These are phyloP conservation scores for Campaea margaritaria DNA, from an alignment of 2,888 invertebrate species.

Conservation along the genomic window DNA sequence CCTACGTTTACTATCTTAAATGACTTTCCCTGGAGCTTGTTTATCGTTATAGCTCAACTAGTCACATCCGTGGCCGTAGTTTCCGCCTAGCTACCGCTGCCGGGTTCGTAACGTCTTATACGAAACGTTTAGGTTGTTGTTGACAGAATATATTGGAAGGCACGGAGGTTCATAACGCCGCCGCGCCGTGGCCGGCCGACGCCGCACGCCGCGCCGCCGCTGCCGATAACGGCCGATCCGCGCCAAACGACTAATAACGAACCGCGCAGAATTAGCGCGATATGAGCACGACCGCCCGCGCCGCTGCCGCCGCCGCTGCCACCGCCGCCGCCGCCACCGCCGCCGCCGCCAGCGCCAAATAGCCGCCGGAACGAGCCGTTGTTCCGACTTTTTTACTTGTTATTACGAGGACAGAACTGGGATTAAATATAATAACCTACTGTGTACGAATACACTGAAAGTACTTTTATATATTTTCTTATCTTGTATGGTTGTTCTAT, in stretches of 20 bases:
- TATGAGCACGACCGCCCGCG: neutral
- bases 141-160: neutral
- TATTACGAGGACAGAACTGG: constrained; percentile 1
- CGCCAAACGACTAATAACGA: constrained; percentile 6
- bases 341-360: neutral
- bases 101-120: neutral
- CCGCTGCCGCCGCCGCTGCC: neutral
- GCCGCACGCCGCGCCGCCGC: neutral
- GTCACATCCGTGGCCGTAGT: too few relatives aligned
- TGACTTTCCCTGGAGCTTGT: too few relatives aligned
- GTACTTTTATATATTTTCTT: neutral
- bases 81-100: neutral
- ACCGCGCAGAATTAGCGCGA: constrained; percentile 10
- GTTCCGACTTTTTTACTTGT: constrained; percentile 5
- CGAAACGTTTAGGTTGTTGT: neutral
- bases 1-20: too few relatives aligned
- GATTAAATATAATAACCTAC: neutral
- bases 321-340: neutral
- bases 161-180: neutral
- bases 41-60: too few relatives aligned
- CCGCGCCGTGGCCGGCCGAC: neutral
- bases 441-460: neutral
- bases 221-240: constrained; percentile 7
- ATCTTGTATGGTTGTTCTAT: neutral
- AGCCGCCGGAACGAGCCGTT: neutral